A percentile compares a stretch with the other conserved stretches of the same genome.
Evolutionary conservation across 2,113 vertebrate species (phyloP).

Genomic region (Nerophis lumbriciformis): DNA sequence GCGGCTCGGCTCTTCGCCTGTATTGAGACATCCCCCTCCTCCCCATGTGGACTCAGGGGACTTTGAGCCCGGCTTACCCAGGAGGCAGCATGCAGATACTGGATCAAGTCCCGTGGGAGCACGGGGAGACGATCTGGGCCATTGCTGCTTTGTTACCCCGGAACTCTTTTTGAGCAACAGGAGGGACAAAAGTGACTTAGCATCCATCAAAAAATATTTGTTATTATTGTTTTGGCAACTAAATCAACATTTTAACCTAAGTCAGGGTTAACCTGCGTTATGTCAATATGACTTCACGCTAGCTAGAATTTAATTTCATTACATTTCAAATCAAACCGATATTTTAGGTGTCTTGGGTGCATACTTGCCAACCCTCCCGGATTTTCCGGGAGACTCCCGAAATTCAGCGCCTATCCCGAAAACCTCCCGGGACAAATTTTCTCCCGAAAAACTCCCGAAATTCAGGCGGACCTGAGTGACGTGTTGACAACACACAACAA

Average conservation of each 20-base stretch:
- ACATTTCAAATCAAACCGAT: too few relatives aligned
- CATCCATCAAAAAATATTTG: background rate
- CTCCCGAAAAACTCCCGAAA: too few relatives aligned
- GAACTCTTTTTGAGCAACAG: slow-evolving; percentile 42
- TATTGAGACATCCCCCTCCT: background rate
- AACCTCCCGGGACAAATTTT: too few relatives aligned
- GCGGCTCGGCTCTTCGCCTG: slow-evolving; percentile 41
- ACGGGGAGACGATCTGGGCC: slow-evolving; percentile 38
- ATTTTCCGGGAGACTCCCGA: too few relatives aligned
- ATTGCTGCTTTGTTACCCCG: background rate
- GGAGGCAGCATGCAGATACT: slow-evolving; percentile 37
- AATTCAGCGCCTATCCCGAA: too few relatives aligned
- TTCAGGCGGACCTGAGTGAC: too few relatives aligned
- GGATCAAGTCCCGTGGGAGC: slow-evolving; percentile 41
- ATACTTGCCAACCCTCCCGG: too few relatives aligned
- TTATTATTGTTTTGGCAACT: background rate
- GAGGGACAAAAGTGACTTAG: slow-evolving; percentile 10
- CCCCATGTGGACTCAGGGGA: background rate
- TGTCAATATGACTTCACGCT: too few relatives aligned
- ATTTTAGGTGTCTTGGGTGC: too few relatives aligned
- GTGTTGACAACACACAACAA: too few relatives aligned
- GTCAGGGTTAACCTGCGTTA: too few relatives aligned
- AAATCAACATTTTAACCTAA: background rate
- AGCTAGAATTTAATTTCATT: too few relatives aligned
- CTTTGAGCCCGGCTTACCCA: background rate